Percentiles rank a stretch among this genome's conserved stretches.
phyloP scores from a whole-genome alignment of 2,888 invertebrate species.

The Ellobium chinense region DNA sequence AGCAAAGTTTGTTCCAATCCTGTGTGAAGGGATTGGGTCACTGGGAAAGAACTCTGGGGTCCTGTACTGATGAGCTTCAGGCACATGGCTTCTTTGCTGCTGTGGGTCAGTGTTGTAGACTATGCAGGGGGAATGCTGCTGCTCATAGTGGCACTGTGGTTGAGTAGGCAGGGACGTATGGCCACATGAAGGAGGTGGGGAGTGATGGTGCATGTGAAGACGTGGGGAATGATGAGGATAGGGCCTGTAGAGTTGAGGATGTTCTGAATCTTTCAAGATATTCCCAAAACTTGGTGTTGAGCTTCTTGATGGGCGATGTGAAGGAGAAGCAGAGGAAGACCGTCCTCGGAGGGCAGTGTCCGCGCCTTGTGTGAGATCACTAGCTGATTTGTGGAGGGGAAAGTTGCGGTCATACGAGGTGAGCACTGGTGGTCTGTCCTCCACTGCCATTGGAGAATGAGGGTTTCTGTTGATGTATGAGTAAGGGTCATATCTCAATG shows the following conservation, averaged over 20 bases:
- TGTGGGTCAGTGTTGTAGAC: neutral
- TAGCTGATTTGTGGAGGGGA: neutral
- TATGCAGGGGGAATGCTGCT: neutral
- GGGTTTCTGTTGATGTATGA: neutral
- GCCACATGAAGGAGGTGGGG: neutral
- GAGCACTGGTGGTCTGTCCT: neutral
- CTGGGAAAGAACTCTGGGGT: too few relatives aligned
- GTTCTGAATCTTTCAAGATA: too few relatives aligned
- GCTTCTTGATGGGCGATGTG: too few relatives aligned
- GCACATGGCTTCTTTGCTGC: neutral
- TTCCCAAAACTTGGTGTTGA: too few relatives aligned
- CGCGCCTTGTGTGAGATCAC: neutral
- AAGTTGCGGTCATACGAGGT: neutral
- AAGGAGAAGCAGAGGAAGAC: neutral
- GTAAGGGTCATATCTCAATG: too few relatives aligned
- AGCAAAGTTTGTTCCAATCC: too few relatives aligned
- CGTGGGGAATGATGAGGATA: neutral
- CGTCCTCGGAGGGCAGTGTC: neutral
- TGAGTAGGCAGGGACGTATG: neutral
- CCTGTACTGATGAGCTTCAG: neutral
- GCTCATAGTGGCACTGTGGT: neutral
- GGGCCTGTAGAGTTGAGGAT: neutral
- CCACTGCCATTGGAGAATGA: neutral
- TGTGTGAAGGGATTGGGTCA: too few relatives aligned
- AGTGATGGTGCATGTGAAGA: neutral